phyloP scores from a whole-genome alignment of 2,888 invertebrate species.

The Synanthedon tipuliformis region DNA sequence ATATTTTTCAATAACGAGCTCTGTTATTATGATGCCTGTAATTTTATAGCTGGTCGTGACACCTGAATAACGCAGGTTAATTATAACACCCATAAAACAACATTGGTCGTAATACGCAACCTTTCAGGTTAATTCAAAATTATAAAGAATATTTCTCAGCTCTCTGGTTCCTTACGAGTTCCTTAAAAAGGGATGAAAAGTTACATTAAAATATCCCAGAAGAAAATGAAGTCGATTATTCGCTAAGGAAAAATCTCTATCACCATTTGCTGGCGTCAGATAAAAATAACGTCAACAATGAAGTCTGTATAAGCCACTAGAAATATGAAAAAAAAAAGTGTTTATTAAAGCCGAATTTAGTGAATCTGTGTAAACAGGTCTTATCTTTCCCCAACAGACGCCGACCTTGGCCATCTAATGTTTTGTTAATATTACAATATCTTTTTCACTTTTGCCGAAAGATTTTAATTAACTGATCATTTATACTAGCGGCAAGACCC shows the following conservation, averaged over 20 bases:
- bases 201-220: background rate
- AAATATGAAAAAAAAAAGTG: slow-evolving; percentile 3
- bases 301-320: slow-evolving; percentile 6
- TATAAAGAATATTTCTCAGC: too few relatives aligned
- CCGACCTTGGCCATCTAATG: slow-evolving; percentile 19
- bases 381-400: slow-evolving; percentile 42
- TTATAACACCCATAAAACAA: too few relatives aligned
- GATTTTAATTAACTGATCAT: too few relatives aligned
- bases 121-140: too few relatives aligned
- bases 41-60: background rate
- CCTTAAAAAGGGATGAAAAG: too few relatives aligned
- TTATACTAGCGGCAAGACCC: too few relatives aligned
- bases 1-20: slow-evolving; percentile 7
- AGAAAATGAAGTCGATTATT: background rate
- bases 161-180: too few relatives aligned
- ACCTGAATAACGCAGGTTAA: too few relatives aligned
- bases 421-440: too few relatives aligned
- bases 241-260: background rate
- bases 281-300: slow-evolving; percentile 21
- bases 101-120: too few relatives aligned
- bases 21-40: background rate
- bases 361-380: slow-evolving; percentile 37
- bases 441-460: too few relatives aligned
- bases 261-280: slow-evolving; percentile 12
- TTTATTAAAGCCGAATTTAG: slow-evolving; percentile 10